Base-by-base conservation (phyloP, 2,888 invertebrate genomes). In the Xestia sexstrigata region DNA sequence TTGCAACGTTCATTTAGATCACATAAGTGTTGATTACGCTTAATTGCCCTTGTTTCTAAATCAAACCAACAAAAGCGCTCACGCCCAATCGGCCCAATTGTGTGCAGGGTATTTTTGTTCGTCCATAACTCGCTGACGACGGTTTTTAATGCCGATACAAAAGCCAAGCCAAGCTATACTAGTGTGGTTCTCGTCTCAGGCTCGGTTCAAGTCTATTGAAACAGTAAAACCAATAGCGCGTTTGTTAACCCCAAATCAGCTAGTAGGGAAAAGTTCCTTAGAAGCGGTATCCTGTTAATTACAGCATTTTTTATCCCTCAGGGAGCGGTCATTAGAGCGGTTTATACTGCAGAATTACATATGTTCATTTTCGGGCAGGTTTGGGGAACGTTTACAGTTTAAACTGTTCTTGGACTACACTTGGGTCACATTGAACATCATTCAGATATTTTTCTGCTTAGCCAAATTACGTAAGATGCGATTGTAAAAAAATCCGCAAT, bases 271-370 rank as follows among this genome's bases (percentile, higher is more conserved):
- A 23, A 47, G 62, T 47, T 45, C 17, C 26, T 67, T n/a, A 60
- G 39, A 23, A 79, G 55, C 17, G n/a, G 62, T 26, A 70, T 67
- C 39, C 58, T 67, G 62, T 84, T 80, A 47, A 70, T 67, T 39
- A 39, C 47, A 42, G 35, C 55, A 62, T 42, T 26, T 26, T 20
- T 55, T n/a, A n/a, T n/a, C n/a, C 79, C 55, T 9, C 73, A 23
- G n/a, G 35, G 80, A 67, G 20, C 52, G 26, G 35, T 70, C 23
- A 72, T 47, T 72, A 35, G 20, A 49, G 26, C 45, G 4, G 68
- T 58, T 55, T 55, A 39, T 52, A 47, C 66, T 49, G 7, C 47
- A 68, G 35, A 65, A 60, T 65, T 35, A 35, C 3, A 35, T n/a
- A 49, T 42, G 6, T 55, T 60, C 35, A 75, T 49, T 52, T 70